Evolutionary conservation across 2,888 invertebrate genomes (phyloP), one percentile per base, ranked within the genome.

Genomic region (Actias luna): DNA sequence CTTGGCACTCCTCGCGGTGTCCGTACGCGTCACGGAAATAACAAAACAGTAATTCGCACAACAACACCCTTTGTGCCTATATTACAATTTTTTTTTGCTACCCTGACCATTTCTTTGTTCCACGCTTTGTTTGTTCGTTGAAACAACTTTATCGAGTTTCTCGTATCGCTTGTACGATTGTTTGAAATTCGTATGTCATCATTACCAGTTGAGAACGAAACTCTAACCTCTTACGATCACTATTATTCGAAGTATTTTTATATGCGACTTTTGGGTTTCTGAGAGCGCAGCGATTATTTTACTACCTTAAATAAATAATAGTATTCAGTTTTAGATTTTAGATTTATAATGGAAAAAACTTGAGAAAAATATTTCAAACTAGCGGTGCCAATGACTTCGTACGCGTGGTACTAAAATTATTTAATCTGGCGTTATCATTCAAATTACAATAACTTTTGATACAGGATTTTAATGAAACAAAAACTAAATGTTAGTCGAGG

Each of bases 61-160:
- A 78, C 79, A 81, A 78, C 81, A 77, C 76, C 78, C 80, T 88
- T 88, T 88, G 87, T 88, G 77, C 79, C 75, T 75, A 71, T 74
- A 71, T 74, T 76, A 80, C 78, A 78, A 79, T 78, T 75, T 74
- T 73, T 82, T 84, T 84, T 78, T 80, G 79, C 77, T 77, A 75
- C 75, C 69, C 63, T 76, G 79, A 75, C 77, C 77, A 80, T 82
- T 84, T 79, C 82, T 84, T 85, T 84, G 82, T 84, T 79, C 76
- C 73, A 70, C 73, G 67, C 76, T 76, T 67, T 69, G 75, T 78
- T 78, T 80, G 82, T 81, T 84, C 83, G 71, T 65, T 64, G 62
- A 4, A 50, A 50, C 65, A 69, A 71, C 70, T 77, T 78, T 74
- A 76, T 81, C 79, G 78, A 81, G 83, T 83, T 82, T 55, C 7